phyloP scores from a whole-genome alignment of 2,113 vertebrate species.

The Eublepharis macularius region DNA sequence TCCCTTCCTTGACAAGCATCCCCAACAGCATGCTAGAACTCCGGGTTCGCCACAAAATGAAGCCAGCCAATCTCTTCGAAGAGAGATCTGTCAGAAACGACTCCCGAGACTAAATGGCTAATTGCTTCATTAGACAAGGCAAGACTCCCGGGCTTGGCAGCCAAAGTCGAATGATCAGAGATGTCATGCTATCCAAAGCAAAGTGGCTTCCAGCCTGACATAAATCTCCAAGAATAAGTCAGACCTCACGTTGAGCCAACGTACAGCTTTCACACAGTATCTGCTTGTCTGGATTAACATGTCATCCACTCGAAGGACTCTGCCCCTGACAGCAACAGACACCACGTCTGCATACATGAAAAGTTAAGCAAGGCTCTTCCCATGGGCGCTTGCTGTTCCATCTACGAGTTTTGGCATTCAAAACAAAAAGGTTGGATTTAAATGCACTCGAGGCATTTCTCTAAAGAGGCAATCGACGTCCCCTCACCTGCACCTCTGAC shows the following conservation, averaged over 20 bases:
- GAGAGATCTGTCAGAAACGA: not conserved
- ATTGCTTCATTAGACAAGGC: not conserved
- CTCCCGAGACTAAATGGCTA: not conserved
- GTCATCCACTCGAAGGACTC: conserved; percentile 20
- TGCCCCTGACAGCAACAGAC: not conserved
- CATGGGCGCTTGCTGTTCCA: not conserved
- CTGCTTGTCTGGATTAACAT: not conserved
- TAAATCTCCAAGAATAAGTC: not conserved
- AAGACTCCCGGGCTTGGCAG: fast-evolving
- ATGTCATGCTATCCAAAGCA: fast-evolving
- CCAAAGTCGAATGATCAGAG: not conserved
- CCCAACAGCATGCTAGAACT: not conserved
- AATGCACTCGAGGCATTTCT: fast-evolving
- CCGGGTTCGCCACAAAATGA: not conserved
- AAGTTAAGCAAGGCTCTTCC: conserved; percentile 21
- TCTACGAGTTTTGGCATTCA: not conserved
- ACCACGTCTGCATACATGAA: not conserved
- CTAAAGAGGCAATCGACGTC: not conserved
- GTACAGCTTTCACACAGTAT: not conserved
- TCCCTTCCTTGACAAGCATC: not conserved
- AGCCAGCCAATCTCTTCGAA: not conserved
- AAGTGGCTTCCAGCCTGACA: fast-evolving
- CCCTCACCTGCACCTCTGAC: no score
- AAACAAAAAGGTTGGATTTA: not conserved
- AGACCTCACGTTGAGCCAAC: not conserved